These are phyloP conservation scores for Rhinolophus ferrumequinum DNA, from an alignment of 2,113 vertebrate species.

Conservation along the genomic window DNA sequence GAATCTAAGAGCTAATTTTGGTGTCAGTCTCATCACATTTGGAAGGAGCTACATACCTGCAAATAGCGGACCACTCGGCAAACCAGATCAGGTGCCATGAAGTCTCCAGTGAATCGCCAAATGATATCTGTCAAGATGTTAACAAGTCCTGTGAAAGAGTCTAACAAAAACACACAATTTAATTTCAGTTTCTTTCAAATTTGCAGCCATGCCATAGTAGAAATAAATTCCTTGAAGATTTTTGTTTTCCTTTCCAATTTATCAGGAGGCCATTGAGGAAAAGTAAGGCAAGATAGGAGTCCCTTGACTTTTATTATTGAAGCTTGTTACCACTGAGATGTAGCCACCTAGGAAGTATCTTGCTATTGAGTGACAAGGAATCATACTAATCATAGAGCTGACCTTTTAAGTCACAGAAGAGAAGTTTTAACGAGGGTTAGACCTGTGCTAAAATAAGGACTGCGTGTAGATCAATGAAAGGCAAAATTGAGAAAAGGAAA, in stretches of 20 bases:
- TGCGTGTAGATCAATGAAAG: background rate
- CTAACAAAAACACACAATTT: constrained; percentile 74
- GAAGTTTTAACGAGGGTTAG: background rate
- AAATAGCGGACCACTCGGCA: constrained; percentile 85
- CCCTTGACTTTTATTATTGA: background rate
- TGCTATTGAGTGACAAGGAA: background rate
- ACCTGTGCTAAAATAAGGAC: background rate
- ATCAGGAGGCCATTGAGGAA: background rate
- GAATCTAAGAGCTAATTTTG: background rate
- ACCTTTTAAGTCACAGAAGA: background rate
- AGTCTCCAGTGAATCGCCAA: constrained; percentile 88
- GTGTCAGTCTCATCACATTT: background rate
- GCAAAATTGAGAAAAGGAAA: background rate
- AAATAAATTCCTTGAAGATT: background rate
- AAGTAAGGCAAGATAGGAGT: background rate
- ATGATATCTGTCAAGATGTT: constrained; percentile 89
- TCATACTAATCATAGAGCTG: background rate
- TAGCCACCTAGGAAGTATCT: background rate
- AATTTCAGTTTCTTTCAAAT: background rate
- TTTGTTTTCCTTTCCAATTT: background rate
- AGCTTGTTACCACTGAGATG: background rate
- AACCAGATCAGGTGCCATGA: constrained; percentile 87
- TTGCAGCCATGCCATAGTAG: background rate
- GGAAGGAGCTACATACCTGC: constrained; percentile 80
- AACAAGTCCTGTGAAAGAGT: constrained; percentile 86